Evolutionary conservation across 1,140 invertebrate species (phyloP).

Genomic region (Steinernema khuongi): DNA sequence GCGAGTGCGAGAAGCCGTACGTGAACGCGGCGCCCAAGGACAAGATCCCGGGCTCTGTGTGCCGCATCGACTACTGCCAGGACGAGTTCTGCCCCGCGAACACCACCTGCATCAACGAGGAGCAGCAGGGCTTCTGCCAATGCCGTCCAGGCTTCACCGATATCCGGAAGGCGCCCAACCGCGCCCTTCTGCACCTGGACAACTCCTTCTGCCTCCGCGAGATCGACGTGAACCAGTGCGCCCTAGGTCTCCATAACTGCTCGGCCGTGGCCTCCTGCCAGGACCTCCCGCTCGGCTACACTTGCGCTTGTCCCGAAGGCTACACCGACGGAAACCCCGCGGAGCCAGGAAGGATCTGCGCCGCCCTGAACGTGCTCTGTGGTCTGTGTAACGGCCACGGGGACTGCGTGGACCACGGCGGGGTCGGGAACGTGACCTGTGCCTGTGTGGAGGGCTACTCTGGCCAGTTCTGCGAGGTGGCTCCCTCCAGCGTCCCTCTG

Average conservation of each 20-base stretch:
- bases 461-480: slow-evolving; percentile 36
- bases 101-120: slow-evolving; percentile 38
- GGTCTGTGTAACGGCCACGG: slow-evolving; percentile 41
- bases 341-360: slow-evolving; percentile 37
- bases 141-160: slow-evolving; percentile 39
- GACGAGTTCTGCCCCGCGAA: slow-evolving; percentile 41
- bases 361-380: slow-evolving; percentile 26
- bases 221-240: slow-evolving; percentile 36
- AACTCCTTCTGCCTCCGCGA: slow-evolving; percentile 25
- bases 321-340: slow-evolving; percentile 39
- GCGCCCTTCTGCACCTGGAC: slow-evolving; percentile 15
- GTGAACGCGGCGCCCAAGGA: slow-evolving; percentile 32
- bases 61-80: slow-evolving; percentile 37
- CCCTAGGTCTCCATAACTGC: slow-evolving; percentile 38
- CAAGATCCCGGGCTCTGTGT: slow-evolving; percentile 31
- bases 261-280: slow-evolving; percentile 33
- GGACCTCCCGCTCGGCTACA: slow-evolving; percentile 34
- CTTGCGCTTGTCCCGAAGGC: slow-evolving; percentile 37
- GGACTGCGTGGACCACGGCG: slow-evolving; percentile 37
- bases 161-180: slow-evolving; percentile 22
- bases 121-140: slow-evolving; percentile 32
- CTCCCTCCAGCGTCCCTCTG: slow-evolving; percentile 26
- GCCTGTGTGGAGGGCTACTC: slow-evolving; percentile 33
- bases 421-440: slow-evolving; percentile 35
- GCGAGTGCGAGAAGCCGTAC: slow-evolving; percentile 35